Conservation (phyloP, 2,888 invertebrate genomes). For the Drosophila diplacantha region DNA sequence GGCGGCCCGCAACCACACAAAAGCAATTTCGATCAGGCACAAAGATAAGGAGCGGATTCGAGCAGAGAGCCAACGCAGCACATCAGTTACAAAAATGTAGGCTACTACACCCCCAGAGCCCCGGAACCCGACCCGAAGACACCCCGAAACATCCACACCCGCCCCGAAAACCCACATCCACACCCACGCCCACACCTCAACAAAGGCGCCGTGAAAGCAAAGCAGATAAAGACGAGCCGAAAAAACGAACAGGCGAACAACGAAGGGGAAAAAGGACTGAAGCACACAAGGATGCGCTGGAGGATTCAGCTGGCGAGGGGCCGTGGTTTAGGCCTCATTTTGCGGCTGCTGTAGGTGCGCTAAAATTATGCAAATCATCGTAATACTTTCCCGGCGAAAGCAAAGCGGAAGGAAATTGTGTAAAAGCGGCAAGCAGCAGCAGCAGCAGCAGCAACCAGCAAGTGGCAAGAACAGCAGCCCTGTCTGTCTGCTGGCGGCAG, state of each 20-base stretch:
- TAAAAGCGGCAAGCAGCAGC: slow-evolving; percentile 36
- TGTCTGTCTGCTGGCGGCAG: slow-evolving; percentile 45
- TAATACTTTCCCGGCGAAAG: slow-evolving; percentile 66
- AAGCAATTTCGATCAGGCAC: slow-evolving; percentile 72
- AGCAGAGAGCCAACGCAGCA: slow-evolving; percentile 63
- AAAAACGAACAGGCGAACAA: slow-evolving; percentile 18
- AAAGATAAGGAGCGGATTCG: slow-evolving; percentile 56
- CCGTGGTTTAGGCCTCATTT: slow-evolving; percentile 44
- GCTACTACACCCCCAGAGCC: slow-evolving; percentile 40
- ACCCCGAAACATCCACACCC: slow-evolving; percentile 11
- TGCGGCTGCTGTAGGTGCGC: slow-evolving; percentile 64
- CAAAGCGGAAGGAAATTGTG: slow-evolving; percentile 63
- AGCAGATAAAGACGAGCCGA: slow-evolving; percentile 61
- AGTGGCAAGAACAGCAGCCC: slow-evolving; percentile 15
- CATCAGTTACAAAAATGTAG: slow-evolving; percentile 70
- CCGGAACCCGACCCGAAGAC: slow-evolving; percentile 5
- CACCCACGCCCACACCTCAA: slow-evolving; percentile 29
- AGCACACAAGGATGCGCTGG: slow-evolving; percentile 37
- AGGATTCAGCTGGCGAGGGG: slow-evolving; percentile 33
- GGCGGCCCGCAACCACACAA: slow-evolving; percentile 63
- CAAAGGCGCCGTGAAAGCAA: slow-evolving; percentile 41
- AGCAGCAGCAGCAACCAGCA: slow-evolving; percentile 1
- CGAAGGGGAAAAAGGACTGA: slow-evolving; percentile 11
- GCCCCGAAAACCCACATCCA: neutral
- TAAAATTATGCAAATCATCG: slow-evolving; percentile 75